Percentiles rank a stretch among this genome's conserved stretches.
Evolutionary conservation across 2,113 vertebrate species (phyloP).

Genomic region (Rhinopomastus cyanomelas): DNA sequence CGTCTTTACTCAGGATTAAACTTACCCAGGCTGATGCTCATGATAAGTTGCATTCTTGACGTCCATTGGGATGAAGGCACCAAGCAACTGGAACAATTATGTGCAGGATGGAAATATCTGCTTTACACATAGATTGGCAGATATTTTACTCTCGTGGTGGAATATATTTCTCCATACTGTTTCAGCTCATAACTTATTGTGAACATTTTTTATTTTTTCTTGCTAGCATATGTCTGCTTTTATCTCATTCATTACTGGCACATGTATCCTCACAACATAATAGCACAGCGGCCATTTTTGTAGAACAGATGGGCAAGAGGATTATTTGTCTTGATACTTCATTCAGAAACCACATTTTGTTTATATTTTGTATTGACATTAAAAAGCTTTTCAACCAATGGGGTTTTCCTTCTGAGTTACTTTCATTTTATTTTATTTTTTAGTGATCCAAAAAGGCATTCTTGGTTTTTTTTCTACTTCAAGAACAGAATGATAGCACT

Average conservation of each 20-base stretch:
- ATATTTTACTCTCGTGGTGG: conserved; percentile 1
- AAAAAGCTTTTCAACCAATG: conserved; percentile 53
- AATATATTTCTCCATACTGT: conserved; percentile 22
- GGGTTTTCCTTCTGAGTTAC: conserved; percentile 23
- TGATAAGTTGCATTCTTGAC: conserved; percentile 2
- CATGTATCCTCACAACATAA: neutral
- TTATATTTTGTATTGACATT: conserved; percentile 73
- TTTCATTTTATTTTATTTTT: conserved; percentile 62
- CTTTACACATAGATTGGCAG: conserved; percentile 28
- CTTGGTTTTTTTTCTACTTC: conserved; percentile 1
- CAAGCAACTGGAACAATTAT: conserved; percentile 31
- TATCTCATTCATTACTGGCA: conserved; percentile 30
- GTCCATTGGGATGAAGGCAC: conserved; percentile 16
- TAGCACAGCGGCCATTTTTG: conserved; percentile 14
- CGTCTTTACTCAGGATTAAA: conserved; percentile 33
- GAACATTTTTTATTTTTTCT: conserved; percentile 55
- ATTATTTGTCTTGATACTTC: conserved; percentile 60
- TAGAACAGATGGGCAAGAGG: conserved; percentile 71
- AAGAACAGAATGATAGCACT: conserved; percentile 31
- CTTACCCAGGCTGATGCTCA: neutral
- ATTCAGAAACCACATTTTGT: conserved; percentile 64
- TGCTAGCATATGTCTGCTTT: conserved; percentile 56
- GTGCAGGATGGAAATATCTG: conserved; percentile 25
- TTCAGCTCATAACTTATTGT: conserved; percentile 38
- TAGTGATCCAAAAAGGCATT: conserved; percentile 36